phyloP scores from a whole-genome alignment of 2,797 vertebrate genomes.

The Microctenopoma stevenorrisi region DNA sequence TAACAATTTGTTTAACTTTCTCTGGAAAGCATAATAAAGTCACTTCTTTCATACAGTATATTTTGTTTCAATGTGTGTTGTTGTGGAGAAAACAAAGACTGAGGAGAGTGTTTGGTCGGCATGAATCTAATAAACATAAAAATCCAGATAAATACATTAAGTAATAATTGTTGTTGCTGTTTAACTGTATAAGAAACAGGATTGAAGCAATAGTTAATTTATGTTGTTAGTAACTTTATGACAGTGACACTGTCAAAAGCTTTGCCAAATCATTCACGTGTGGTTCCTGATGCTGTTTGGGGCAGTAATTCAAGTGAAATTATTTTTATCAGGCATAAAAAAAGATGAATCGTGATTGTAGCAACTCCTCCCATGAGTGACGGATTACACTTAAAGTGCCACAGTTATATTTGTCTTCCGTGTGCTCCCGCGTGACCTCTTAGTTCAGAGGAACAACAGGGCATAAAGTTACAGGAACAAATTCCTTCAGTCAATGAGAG shows the following conservation, averaged over 20 bases:
- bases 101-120: neutral
- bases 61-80: slow-evolving; percentile 11
- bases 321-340: neutral
- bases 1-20: neutral
- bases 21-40: neutral
- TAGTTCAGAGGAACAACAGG: slow-evolving; percentile 39
- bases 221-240: too few relatives aligned
- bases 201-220: too few relatives aligned
- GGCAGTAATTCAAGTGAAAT: too few relatives aligned
- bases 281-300: too few relatives aligned
- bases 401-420: neutral
- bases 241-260: too few relatives aligned
- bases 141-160: too few relatives aligned
- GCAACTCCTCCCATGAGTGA: slow-evolving; percentile 9
- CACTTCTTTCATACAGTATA: neutral
- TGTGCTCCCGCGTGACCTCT: slow-evolving; percentile 15
- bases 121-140: neutral
- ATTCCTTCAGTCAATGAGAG: slow-evolving; percentile 75
- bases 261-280: too few relatives aligned
- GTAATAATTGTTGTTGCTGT: too few relatives aligned
- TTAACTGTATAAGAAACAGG: too few relatives aligned
- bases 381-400: slow-evolving; percentile 9
- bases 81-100: slow-evolving; percentile 7
- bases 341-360: too few relatives aligned
- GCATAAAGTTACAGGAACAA: slow-evolving; percentile 58